Percentiles rank a stretch among this genome's conserved stretches.
Evolutionary conservation across 2,797 vertebrate genomes (phyloP).

Genomic region (Galaxias olidus): DNA sequence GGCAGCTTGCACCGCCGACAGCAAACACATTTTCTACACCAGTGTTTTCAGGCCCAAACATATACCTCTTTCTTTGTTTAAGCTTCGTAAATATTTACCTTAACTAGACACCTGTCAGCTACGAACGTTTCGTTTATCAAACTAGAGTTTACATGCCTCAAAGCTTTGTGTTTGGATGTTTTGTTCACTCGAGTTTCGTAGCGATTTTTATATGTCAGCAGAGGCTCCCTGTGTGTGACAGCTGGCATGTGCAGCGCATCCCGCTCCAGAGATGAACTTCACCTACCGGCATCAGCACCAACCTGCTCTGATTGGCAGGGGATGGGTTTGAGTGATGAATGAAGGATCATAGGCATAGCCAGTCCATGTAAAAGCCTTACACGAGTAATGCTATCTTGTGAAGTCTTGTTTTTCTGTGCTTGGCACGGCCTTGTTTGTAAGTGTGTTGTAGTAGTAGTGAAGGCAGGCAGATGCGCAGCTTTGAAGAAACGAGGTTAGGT

Average conservation of each 20-base stretch:
- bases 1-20: too few relatives aligned
- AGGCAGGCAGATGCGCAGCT: too few relatives aligned
- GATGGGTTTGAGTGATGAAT: constrained; percentile 38
- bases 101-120: too few relatives aligned
- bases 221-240: background rate
- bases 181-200: background rate
- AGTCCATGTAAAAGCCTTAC: constrained; percentile 43
- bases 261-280: constrained; percentile 14
- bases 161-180: background rate
- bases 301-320: constrained; percentile 16
- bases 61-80: too few relatives aligned
- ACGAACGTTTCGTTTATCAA: too few relatives aligned
- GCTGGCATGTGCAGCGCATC: constrained; percentile 6
- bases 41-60: too few relatives aligned
- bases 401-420: constrained; percentile 16
- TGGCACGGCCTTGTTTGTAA: constrained; percentile 11
- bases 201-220: background rate
- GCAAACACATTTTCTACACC: too few relatives aligned
- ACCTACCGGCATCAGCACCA: constrained; percentile 20
- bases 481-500: background rate
- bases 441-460: background rate
- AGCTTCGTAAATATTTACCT: too few relatives aligned
- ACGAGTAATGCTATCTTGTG: constrained; percentile 38
- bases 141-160: too few relatives aligned
- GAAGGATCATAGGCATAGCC: constrained; percentile 56